Evolutionary conservation across 1,140 invertebrate genomes (phyloP), one percentile per base, ranked within the genome.

Genomic region (Meteorus sp.): DNA sequence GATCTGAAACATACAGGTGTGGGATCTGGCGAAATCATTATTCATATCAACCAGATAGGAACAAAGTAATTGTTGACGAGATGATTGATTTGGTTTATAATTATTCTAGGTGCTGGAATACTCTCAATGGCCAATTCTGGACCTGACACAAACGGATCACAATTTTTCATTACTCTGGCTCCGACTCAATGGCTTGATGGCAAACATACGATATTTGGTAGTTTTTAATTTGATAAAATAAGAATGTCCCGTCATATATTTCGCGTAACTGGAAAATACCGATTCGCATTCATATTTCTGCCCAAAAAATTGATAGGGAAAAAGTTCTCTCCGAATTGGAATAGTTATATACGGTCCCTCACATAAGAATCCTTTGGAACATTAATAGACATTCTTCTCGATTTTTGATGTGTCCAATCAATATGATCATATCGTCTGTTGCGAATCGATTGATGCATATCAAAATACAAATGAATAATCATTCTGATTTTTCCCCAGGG

Each of bases 181-280:
- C 95, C 97, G 4, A 97, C 95, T 4, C 95, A 98, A 66, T 98
- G 96, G 95, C 81, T 99, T 5, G 97, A 99, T 85, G 92, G 94
- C 29, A 98, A 98, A 79, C 96, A 99, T 78, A 85, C 95, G 6
- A 97, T 99, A 73, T 99, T 99, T 83, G 97, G 95, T 69, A 70
- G 41, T 17, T 33, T 27, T 25, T 31, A 2, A 27, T 20, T 41
- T 11, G 27, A 19, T 29, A 4, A 55, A 9, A 6, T 43, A 15
- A 11, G 7, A 35, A 56, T 29, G 4, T 20, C 13, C 47, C 5
- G 22, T 48, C 15, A n/a, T 23, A 48, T 48, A 6, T 31, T 13
- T 35, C 11, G 22, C 29, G n/a, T n/a, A n/a, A 17, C 20, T 23
- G 22, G 25, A 44, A 47, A 31, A 22, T 4, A 44, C 50, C 9